Conservation (phyloP, 2,797 vertebrate species). For the Scyliorhinus canicula region DNA sequence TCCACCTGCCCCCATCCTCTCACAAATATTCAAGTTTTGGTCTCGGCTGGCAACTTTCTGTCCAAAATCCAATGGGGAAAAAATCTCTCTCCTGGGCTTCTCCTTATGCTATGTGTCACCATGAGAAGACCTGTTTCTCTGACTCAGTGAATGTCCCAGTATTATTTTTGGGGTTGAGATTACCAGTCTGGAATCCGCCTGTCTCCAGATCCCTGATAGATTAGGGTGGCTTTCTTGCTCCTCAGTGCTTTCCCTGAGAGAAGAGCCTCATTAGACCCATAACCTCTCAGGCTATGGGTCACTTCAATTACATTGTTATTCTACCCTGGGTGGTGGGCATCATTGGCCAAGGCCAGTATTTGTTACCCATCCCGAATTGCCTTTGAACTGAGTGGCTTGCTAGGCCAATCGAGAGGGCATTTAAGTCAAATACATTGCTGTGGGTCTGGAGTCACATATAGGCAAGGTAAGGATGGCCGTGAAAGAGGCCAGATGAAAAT, state of each 20-base stretch:
- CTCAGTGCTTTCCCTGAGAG: not conserved
- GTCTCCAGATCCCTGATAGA: not conserved
- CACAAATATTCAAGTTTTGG: not conserved
- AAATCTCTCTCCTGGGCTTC: not conserved
- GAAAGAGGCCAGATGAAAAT: no score
- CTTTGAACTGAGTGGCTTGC: no score
- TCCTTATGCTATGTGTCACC: not conserved
- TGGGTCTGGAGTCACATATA: no score
- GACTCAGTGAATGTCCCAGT: not conserved
- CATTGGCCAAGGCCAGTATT: no score
- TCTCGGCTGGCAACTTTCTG: not conserved
- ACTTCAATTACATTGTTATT: not conserved
- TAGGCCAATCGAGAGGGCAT: no score
- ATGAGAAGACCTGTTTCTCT: not conserved
- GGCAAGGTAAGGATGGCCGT: no score
- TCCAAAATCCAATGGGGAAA: not conserved
- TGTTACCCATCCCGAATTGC: no score
- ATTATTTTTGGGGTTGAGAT: not conserved
- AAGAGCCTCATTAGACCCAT: not conserved
- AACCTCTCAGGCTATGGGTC: not conserved
- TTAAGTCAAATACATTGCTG: no score
- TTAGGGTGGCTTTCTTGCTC: not conserved
- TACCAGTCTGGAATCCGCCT: not conserved
- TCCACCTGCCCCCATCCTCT: no score
- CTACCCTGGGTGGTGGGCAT: no score